These are phyloP conservation scores for Odocoileus hemionus DNA, from an alignment of 2,113 vertebrate species.

Conservation along the genomic window DNA sequence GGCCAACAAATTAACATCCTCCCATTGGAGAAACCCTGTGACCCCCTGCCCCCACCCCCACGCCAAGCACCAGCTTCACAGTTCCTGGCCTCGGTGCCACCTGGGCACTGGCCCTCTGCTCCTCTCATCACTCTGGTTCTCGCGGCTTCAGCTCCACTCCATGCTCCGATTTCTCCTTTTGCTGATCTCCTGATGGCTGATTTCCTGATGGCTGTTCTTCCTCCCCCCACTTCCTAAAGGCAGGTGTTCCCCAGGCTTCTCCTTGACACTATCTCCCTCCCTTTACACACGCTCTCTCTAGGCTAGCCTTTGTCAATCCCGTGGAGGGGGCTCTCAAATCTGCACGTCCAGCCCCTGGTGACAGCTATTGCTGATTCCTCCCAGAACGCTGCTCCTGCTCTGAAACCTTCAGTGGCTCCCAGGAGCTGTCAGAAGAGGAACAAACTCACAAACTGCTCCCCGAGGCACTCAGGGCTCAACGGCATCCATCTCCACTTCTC, in stretches of 20 bases:
- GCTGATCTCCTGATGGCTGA: background rate
- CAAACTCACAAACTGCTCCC: background rate
- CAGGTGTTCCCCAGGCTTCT: background rate
- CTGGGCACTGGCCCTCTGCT: background rate
- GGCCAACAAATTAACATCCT: background rate
- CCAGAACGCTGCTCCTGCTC: background rate
- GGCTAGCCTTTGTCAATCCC: background rate
- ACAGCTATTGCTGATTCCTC: background rate
- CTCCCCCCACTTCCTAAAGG: background rate
- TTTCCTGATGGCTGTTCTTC: background rate
- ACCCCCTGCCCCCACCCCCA: no score
- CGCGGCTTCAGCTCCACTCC: background rate
- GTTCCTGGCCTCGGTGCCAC: background rate
- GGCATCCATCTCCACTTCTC: background rate
- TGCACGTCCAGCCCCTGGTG: background rate
- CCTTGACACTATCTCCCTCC: background rate
- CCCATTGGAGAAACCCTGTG: background rate
- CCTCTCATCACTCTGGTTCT: background rate
- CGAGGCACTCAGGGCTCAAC: background rate
- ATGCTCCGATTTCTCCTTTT: background rate
- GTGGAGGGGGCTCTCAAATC: background rate
- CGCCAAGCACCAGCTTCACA: background rate
- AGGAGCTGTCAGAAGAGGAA: background rate
- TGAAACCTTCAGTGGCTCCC: background rate
- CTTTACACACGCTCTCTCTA: background rate